Evolutionary conservation across 2,888 invertebrate genomes (phyloP).

Genomic region (Trichogramma dendrolimi): DNA sequence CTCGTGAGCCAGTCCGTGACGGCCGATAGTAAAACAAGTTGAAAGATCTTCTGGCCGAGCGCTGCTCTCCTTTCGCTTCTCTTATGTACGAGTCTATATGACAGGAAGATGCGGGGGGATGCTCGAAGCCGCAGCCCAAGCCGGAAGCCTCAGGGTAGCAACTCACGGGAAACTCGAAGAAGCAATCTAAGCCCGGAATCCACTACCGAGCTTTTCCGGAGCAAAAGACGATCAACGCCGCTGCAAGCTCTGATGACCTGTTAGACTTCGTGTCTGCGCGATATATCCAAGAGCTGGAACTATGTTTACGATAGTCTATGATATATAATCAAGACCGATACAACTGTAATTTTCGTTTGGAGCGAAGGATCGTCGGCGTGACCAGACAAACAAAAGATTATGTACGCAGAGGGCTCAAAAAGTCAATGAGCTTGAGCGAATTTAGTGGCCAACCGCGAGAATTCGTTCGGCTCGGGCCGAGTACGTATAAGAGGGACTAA

Average conservation of each 20-base stretch:
- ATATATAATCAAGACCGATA: too few species aligned
- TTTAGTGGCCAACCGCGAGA: constrained; percentile 46
- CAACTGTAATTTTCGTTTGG: too few species aligned
- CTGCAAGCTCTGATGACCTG: constrained; percentile 16
- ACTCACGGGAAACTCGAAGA: constrained; percentile 28
- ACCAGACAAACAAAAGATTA: too few species aligned
- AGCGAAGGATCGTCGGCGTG: too few species aligned
- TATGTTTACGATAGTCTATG: too few species aligned
- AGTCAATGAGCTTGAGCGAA: constrained; percentile 33
- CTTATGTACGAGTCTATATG: background rate
- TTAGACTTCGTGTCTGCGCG: too few species aligned
- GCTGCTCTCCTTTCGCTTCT: too few species aligned
- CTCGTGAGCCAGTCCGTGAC: constrained; percentile 32
- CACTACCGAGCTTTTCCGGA: constrained; percentile 19
- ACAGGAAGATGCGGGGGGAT: constrained; percentile 7
- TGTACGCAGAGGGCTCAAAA: constrained; percentile 13
- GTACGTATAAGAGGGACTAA: background rate
- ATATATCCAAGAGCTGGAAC: too few species aligned
- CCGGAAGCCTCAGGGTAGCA: constrained; percentile 29
- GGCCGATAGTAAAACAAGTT: constrained; percentile 32
- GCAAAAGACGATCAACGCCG: background rate
- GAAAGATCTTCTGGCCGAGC: too few species aligned
- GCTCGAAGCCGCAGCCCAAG: constrained; percentile 22
- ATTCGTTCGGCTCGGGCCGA: constrained; percentile 35
- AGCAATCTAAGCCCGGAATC: constrained; percentile 28